These are phyloP conservation scores for Chrysopa pallens DNA, from an alignment of 1,140 invertebrate species.

Conservation along the genomic window DNA sequence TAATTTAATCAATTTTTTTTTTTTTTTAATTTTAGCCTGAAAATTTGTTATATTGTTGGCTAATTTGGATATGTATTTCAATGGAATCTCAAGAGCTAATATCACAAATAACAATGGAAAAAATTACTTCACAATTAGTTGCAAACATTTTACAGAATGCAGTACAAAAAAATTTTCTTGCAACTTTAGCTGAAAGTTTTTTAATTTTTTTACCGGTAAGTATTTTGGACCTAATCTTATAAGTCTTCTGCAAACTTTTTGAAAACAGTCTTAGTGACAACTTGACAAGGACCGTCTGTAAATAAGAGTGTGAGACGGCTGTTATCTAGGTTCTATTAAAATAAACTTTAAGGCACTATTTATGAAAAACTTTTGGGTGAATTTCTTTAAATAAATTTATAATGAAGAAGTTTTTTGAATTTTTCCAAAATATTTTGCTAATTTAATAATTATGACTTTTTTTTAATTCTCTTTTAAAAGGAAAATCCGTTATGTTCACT, in stretches of 20 bases:
- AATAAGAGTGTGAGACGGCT: too few species aligned
- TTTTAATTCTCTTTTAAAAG: constrained; percentile 15
- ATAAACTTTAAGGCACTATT: too few species aligned
- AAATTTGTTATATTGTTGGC: constrained; percentile 37
- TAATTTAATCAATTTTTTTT: too few species aligned
- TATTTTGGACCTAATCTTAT: too few species aligned
- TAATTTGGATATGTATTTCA: constrained; percentile 37
- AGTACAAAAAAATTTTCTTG: constrained; percentile 27
- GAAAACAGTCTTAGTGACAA: too few species aligned
- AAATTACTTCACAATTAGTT: constrained; percentile 22
- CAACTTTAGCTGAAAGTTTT: constrained; percentile 34
- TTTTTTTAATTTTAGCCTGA: constrained; percentile 32
- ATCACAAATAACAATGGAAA: constrained; percentile 17
- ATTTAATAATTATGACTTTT: constrained; percentile 5
- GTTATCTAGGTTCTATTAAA: too few species aligned
- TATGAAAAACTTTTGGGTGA: too few species aligned
- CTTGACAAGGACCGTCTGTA: too few species aligned
- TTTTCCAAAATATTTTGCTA: too few species aligned
- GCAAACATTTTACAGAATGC: constrained; percentile 29
- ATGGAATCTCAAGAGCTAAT: constrained; percentile 21
- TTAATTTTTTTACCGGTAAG: constrained; percentile 44
- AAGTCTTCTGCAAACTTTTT: too few species aligned
- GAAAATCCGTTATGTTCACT: constrained; percentile 35
- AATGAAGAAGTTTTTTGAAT: too few species aligned
- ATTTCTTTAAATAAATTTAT: too few species aligned